phyloP scores from a whole-genome alignment of 2,113 vertebrate genomes.

The Tamias sibiricus region DNA sequence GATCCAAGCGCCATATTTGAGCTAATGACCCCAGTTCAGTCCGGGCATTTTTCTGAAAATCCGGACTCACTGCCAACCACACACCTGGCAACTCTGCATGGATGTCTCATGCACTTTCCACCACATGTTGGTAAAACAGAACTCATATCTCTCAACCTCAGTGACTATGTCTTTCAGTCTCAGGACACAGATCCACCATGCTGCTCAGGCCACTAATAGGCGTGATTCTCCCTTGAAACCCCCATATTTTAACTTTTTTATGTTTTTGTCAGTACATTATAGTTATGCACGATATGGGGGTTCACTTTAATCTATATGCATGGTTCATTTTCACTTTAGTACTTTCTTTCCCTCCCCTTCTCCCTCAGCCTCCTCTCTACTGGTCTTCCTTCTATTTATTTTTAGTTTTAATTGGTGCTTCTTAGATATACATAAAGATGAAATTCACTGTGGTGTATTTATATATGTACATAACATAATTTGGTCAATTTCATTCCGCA shows the following conservation, averaged over 20 bases:
- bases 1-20: background rate
- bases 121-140: accelerated
- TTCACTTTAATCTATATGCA: no score
- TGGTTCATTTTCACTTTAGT: no score
- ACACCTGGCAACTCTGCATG: accelerated
- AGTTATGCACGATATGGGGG: no score
- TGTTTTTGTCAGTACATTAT: no score
- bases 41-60: background rate
- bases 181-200: background rate
- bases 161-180: background rate
- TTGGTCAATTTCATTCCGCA: no score
- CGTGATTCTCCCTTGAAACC: background rate
- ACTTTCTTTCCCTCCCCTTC: no score
- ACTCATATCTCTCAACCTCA: background rate
- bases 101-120: accelerated
- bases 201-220: background rate
- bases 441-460: no score
- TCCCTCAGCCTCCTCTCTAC: no score
- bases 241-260: background rate
- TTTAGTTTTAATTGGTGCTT: no score
- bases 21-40: accelerated
- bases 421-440: no score
- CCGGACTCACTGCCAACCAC: background rate
- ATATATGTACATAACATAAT: no score
- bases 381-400: no score